Evolutionary conservation across 2,797 vertebrate genomes (phyloP).

Genomic region (Chrysocyon brachyurus): DNA sequence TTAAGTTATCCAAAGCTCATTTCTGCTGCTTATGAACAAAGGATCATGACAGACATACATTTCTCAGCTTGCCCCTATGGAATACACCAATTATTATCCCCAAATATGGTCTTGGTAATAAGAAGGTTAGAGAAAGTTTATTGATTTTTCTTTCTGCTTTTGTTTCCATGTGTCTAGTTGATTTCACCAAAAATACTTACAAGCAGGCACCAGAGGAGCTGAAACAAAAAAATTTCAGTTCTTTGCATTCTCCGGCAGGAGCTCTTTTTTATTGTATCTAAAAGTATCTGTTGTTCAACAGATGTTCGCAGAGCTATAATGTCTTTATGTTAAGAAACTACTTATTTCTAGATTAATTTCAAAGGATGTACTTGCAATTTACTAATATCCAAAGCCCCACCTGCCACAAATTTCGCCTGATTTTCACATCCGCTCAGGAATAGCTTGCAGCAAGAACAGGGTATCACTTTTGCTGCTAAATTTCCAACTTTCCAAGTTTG

Average conservation of each 20-base stretch:
- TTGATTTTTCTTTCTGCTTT: conserved; percentile 45
- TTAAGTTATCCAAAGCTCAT: conserved; percentile 40
- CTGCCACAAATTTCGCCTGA: not conserved
- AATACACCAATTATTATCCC: not conserved
- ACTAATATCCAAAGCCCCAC: not conserved
- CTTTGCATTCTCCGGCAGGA: not conserved
- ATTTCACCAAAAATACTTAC: conserved; percentile 8
- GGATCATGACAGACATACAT: not conserved
- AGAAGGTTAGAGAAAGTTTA: conserved; percentile 26
- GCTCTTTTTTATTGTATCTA: not conserved
- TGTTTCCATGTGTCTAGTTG: conserved; percentile 42
- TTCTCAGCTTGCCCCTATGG: not conserved
- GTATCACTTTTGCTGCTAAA: not conserved
- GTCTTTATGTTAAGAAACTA: conserved; percentile 36
- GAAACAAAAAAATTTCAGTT: conserved; percentile 46
- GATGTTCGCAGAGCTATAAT: not conserved
- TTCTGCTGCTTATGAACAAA: conserved; percentile 40
- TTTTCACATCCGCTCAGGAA: conserved; percentile 1
- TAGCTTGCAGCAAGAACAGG: not conserved
- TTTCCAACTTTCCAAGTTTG: not conserved
- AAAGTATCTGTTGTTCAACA: conserved; percentile 49
- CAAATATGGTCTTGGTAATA: conserved; percentile 5
- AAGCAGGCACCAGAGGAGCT: not conserved
- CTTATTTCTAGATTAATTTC: conserved; percentile 66
- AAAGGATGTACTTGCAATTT: not conserved